Base-by-base conservation (phyloP, 2,888 invertebrate genomes). In the Seira ritae region DNA sequence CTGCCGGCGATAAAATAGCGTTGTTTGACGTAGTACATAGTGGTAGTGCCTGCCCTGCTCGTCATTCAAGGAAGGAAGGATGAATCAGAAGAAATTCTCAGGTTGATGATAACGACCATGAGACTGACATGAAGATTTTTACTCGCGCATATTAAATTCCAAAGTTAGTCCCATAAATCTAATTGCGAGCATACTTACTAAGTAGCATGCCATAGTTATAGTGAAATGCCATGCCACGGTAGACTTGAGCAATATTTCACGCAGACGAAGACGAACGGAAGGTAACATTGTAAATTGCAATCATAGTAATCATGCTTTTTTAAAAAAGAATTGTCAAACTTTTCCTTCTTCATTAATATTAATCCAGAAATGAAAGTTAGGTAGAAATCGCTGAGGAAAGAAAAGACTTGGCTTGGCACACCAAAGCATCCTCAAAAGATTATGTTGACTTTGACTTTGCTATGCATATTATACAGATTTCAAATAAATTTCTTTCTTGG, bases 1-100 rank as follows among this genome's bases (percentile, higher is more conserved):
- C 55, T 55, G 12, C 55, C 55, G 55, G 55, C 55, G 55, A 17
- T 55, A 55, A 55, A 55, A 17, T 55, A 55, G 55, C n/a, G 3
- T 55, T 55, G 3, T 55, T 55, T 55, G 55, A 55, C 55, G 55
- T 55, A 55, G 42, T 42, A 42, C 12, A 8, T 42, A 42, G 42
- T 42, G 17, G 15, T 55, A 31, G 31, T 31, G 2, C n/a, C 31
- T 4, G 31, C 8, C 8, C 31, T n/a, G n/a, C 31, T 31, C 8
- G 31, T 31, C 31, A 31, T 55, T 55, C 55, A 55, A 55, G 12
- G 15, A 15, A 55, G 17, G 15, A 15, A 55, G 12, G 2, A 3
- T 8, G 12, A 55, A 12, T 12, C 55, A n/a, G 15, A 55, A 17
- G 15, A 55, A 55, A 55, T 8, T 55, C n/a, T 55, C 55, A 55